Evolutionary conservation across 1,140 invertebrate genomes (phyloP).

Genomic region (Ericerus pela): DNA sequence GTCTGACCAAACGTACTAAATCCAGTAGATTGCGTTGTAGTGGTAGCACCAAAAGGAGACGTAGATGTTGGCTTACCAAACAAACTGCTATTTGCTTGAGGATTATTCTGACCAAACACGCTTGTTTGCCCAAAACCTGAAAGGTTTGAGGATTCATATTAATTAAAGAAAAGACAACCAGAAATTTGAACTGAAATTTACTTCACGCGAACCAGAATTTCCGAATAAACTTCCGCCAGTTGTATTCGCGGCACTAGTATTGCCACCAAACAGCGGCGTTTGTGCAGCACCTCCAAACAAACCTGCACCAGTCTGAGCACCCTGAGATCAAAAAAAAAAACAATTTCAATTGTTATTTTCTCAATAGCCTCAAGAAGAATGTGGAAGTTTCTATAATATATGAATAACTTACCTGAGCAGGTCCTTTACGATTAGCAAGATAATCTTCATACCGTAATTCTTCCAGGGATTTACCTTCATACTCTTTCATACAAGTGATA

Average conservation of each 20-base stretch:
- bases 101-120: constrained; percentile 19
- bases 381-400: constrained; percentile 24
- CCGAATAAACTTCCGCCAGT: constrained; percentile 1
- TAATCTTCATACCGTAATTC: constrained; percentile 92
- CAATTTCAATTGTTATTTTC: background rate
- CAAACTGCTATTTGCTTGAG: constrained; percentile 18
- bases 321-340: background rate
- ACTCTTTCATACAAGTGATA: constrained; percentile 96
- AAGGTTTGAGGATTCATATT: no score
- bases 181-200: no score
- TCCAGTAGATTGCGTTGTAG: constrained; percentile 21
- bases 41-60: constrained; percentile 28
- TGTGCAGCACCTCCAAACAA: constrained; percentile 27
- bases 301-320: constrained; percentile 24
- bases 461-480: constrained; percentile 84
- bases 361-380: background rate
- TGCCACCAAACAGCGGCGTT: constrained; percentile 30
- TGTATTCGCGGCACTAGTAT: constrained; percentile 18
- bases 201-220: no score
- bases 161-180: no score
- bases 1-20: constrained; percentile 38
- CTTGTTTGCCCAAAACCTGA: constrained; percentile 23
- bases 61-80: constrained; percentile 29
- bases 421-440: constrained; percentile 68
- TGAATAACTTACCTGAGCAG: constrained; percentile 27